Base-by-base conservation (phyloP, 2,888 invertebrate genomes). In the Caenorhabditis sp. region DNA sequence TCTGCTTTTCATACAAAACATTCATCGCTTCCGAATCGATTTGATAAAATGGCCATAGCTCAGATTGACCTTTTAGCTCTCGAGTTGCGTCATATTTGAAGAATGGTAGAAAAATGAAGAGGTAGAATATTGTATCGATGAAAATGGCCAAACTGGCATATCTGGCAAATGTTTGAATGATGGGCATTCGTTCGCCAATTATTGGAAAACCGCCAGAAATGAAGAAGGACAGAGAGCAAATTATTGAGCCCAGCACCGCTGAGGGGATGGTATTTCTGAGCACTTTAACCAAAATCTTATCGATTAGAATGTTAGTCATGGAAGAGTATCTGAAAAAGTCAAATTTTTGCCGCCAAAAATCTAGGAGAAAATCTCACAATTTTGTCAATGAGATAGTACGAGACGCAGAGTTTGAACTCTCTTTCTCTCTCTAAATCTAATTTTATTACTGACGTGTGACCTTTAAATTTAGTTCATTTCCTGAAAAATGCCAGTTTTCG, bases 91-190 rank as follows among this genome's bases (percentile, higher is more conserved):
- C 71, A 51, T 63, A 71, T 51, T 71, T 62, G 24, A 66, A 71
- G 1, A 63, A 19, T 53, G 71, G 71, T 21, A 71, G 51, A 26
- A 66, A 53, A 3, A 71, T 63, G 23, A 66, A 53, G 1, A 71
- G 51, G 31, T 63, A 71, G 21, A 71, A 66, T 0, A 63, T 36
- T 5, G 63, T 63, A 26, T 71, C 71, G 19, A 71, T 21, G 14
- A 71, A 60, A 37, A 71, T 71, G 6, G 71, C 71, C 19, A 71
- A 26, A 37, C 71, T 66, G 14, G 71, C 71, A 36, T 66, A 62
- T 53, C 71, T 54, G 17, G 66, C 62, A 31, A 71, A 71, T 19
- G 62, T 65, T 37, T 66, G 63, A 10, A 66, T 65, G 0, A 63
- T 59, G 5, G 71, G 71, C 71, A 71, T 71, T 31, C 57, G 59